Conservation (phyloP, 2,797 vertebrate genomes). For the Lutjanus campechanus region DNA sequence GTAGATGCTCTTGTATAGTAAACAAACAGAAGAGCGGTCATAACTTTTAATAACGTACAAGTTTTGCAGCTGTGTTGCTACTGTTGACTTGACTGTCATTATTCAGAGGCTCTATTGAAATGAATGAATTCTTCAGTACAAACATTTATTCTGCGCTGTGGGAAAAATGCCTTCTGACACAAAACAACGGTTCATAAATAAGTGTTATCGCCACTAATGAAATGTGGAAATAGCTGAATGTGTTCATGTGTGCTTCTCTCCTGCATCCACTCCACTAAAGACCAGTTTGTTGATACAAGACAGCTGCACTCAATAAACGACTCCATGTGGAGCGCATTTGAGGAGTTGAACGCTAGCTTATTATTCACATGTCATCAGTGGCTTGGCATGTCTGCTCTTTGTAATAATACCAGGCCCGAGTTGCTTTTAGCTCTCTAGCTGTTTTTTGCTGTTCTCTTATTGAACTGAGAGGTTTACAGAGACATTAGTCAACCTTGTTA, state of each 20-base stretch:
- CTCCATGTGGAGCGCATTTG: conserved; percentile 75
- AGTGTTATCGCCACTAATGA: conserved; percentile 54
- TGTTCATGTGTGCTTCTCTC: conserved; percentile 55
- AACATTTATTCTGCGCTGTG: conserved; percentile 20
- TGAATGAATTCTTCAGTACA: conserved; percentile 1
- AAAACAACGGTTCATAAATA: conserved; percentile 39
- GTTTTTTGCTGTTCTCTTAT: conserved; percentile 42
- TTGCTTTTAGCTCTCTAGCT: conserved; percentile 56
- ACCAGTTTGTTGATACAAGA: conserved; percentile 77
- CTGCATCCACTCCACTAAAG: conserved; percentile 53
- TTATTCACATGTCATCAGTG: conserved; percentile 83
- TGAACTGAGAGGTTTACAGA: conserved; percentile 47
- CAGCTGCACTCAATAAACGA: conserved; percentile 79
- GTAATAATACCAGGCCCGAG: conserved; percentile 55
- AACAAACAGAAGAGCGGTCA: conserved; percentile 28
- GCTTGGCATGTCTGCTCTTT: conserved; percentile 72
- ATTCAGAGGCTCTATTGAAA: conserved; percentile 20
- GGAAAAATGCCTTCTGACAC: conserved; percentile 42
- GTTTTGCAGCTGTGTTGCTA: conserved; percentile 23
- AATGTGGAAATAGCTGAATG: conserved; percentile 60
- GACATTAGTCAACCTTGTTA: conserved; percentile 54
- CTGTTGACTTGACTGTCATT: conserved; percentile 34
- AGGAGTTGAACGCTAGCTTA: conserved; percentile 65
- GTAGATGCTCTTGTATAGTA: conserved; percentile 13
- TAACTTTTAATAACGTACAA: conserved; percentile 17